phyloP scores from a whole-genome alignment of 2,113 vertebrate species.

The chimpanzee (Pan troglodytes) region DNA sequence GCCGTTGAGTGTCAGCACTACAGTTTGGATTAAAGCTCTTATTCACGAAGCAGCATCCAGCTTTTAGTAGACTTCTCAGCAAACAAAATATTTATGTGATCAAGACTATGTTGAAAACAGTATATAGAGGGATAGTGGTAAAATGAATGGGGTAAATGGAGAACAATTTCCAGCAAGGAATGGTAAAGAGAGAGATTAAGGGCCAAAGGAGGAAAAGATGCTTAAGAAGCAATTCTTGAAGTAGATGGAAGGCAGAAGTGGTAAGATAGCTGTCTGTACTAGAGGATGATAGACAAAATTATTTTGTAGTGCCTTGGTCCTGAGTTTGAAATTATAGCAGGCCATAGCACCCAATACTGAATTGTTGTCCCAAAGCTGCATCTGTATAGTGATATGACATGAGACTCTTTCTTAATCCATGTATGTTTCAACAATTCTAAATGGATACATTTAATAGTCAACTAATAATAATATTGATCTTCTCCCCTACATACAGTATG shows the following conservation, averaged over 20 bases:
- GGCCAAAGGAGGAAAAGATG: background rate
- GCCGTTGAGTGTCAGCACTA: background rate
- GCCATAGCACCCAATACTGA: background rate
- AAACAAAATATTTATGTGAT: slow-evolving; percentile 14
- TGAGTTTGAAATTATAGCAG: background rate
- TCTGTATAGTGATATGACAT: background rate
- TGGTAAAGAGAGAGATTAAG: background rate
- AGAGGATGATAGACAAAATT: background rate
- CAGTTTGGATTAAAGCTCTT: slow-evolving; percentile 20
- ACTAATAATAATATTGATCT: background rate
- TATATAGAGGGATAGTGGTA: background rate
- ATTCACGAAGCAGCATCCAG: background rate
- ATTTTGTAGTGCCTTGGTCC: background rate
- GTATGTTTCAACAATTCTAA: background rate
- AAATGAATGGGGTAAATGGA: background rate
- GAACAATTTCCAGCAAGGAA: background rate
- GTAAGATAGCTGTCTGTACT: background rate
- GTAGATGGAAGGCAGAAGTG: background rate
- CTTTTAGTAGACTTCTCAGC: background rate
- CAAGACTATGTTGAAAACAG: background rate
- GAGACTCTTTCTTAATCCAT: background rate
- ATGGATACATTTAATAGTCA: background rate
- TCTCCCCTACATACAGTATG: background rate
- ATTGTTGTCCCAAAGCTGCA: background rate
- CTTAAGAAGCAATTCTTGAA: slow-evolving; percentile 8